Conservation (phyloP, 2,888 invertebrate species). For the Gonocerus acuteangulatus region DNA sequence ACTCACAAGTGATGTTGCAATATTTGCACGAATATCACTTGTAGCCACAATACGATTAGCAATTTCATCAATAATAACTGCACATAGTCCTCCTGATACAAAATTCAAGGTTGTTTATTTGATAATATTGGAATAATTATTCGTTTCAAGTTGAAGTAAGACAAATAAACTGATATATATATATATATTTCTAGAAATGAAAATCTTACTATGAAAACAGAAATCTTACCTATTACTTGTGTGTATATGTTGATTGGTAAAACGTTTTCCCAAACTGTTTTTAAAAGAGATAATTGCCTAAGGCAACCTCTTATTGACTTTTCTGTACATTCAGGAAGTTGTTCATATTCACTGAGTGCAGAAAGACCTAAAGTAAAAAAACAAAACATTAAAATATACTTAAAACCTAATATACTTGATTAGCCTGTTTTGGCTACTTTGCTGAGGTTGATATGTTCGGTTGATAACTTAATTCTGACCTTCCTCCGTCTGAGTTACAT, state of each 20-base stretch:
- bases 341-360: conserved; percentile 47
- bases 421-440: too few relatives aligned
- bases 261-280: conserved; percentile 81
- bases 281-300: conserved; percentile 71
- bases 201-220: too few relatives aligned
- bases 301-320: conserved; percentile 74
- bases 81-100: conserved; percentile 54
- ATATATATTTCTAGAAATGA: too few relatives aligned
- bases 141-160: too few relatives aligned
- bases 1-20: conserved; percentile 70
- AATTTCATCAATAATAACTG: conserved; percentile 60
- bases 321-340: conserved; percentile 56
- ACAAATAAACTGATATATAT: too few relatives aligned
- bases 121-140: too few relatives aligned
- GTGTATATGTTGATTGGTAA: conserved; percentile 70
- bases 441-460: too few relatives aligned
- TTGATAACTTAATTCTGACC: too few relatives aligned
- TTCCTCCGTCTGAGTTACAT: too few relatives aligned
- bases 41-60: conserved; percentile 58
- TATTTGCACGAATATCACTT: conserved; percentile 81
- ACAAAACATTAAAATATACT: not conserved
- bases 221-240: conserved; percentile 56
- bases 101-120: too few relatives aligned
- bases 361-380: conserved; percentile 47
- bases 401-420: too few relatives aligned